phyloP scores from a whole-genome alignment of 2,888 invertebrate species.

The Doris montereyensis region DNA sequence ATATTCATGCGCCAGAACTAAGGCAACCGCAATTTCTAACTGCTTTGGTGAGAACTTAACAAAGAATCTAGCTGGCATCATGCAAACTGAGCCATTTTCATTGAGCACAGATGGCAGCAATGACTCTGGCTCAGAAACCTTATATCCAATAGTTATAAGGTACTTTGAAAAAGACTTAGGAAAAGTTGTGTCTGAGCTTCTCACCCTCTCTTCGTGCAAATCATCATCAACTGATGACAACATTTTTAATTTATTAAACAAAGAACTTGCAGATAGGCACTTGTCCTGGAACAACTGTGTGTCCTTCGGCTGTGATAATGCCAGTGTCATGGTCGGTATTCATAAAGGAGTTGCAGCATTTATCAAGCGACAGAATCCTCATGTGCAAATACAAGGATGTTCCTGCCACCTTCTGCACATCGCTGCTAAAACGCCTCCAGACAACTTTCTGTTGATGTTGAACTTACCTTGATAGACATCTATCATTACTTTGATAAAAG shows the following conservation, averaged over 20 bases:
- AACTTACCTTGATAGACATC: constrained; percentile 41
- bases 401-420: constrained; percentile 33
- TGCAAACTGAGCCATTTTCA: not conserved
- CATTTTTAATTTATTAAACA: constrained; percentile 24
- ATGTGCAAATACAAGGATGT: constrained; percentile 24
- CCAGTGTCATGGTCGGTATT: constrained; percentile 42
- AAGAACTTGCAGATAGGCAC: not conserved
- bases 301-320: constrained; percentile 47
- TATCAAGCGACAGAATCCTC: constrained; percentile 38
- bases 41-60: not conserved
- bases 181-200: not conserved
- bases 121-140: constrained; percentile 22
- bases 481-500: constrained; percentile 40
- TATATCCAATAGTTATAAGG: not conserved
- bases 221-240: constrained; percentile 10
- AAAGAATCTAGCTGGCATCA: not conserved
- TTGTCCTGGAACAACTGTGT: constrained; percentile 43
- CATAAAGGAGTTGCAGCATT: constrained; percentile 44
- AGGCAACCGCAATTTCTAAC: constrained; percentile 1
- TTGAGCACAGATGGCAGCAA: constrained; percentile 40
- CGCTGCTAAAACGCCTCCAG: constrained; percentile 23
- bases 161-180: not conserved
- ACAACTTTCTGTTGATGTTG: constrained; percentile 8
- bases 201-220: not conserved
- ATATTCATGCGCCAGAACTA: not conserved